These are phyloP conservation scores for Lycaon pictus DNA, from an alignment of 2,113 vertebrate species.

Conservation along the genomic window DNA sequence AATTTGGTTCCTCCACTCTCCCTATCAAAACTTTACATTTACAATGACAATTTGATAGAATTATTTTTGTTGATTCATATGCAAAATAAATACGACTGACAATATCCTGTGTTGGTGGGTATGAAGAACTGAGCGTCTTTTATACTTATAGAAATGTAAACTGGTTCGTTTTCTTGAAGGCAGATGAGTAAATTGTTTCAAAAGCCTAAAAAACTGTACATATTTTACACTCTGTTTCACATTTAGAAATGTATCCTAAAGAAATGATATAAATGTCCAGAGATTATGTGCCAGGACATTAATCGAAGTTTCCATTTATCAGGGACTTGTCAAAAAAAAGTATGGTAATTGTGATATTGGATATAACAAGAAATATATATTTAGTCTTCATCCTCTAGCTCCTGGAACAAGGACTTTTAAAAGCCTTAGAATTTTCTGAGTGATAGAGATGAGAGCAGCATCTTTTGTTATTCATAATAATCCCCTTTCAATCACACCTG, in stretches of 20 bases:
- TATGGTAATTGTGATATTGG: not conserved
- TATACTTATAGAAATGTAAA: not conserved
- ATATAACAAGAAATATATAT: not conserved
- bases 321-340: not conserved
- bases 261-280: not conserved
- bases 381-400: not conserved
- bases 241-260: slow-evolving; percentile 22
- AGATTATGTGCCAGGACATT: not conserved
- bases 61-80: not conserved
- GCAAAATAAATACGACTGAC: not conserved
- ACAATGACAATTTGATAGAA: not conserved
- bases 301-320: not conserved
- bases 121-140: not conserved
- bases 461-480: not conserved
- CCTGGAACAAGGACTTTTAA: not conserved
- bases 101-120: not conserved
- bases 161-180: not conserved
- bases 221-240: not conserved
- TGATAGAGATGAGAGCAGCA: not conserved
- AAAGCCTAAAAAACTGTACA: not conserved
- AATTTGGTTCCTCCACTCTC: not conserved
- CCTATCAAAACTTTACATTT: not conserved
- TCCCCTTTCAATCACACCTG: not conserved
- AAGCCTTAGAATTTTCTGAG: not conserved
- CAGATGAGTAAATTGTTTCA: not conserved